Percentiles rank a stretch among this genome's conserved stretches.
phyloP scores from a whole-genome alignment of 2,888 invertebrate genomes.

The Yponomeuta malinellus region DNA sequence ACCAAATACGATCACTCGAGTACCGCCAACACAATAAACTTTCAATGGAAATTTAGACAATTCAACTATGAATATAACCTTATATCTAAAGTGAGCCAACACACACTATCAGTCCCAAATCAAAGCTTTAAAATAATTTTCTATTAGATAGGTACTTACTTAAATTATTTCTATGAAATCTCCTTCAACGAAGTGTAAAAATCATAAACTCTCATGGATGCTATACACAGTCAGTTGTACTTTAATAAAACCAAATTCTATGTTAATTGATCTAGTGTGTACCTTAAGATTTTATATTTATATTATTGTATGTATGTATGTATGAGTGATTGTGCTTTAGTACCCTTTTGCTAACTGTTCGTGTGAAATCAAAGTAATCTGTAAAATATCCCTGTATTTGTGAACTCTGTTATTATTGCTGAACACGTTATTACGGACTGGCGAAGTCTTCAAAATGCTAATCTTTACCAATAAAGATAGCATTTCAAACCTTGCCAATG shows the following conservation, averaged over 20 bases:
- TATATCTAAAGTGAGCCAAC: slow-evolving; percentile 58
- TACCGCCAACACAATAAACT: slow-evolving; percentile 46
- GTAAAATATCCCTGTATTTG: slow-evolving; percentile 73
- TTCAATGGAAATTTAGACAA: slow-evolving; percentile 31
- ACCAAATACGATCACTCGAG: slow-evolving; percentile 27
- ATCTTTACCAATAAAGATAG: slow-evolving; percentile 2
- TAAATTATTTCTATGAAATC: slow-evolving; percentile 11
- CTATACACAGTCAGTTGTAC: not conserved
- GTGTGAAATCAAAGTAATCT: slow-evolving; percentile 39
- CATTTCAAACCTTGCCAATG: slow-evolving; percentile 35
- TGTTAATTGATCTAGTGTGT: not conserved
- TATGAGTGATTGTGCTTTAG: not conserved
- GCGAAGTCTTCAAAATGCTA: slow-evolving; percentile 48
- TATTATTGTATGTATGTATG: not conserved
- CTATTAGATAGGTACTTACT: not conserved
- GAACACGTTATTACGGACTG: slow-evolving; percentile 51
- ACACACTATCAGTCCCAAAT: slow-evolving; percentile 68
- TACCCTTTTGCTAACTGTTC: not conserved
- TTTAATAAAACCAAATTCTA: not conserved
- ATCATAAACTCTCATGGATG: not conserved
- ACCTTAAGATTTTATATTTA: not conserved
- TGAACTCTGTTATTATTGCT: slow-evolving; percentile 66
- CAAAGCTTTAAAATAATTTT: slow-evolving; percentile 60
- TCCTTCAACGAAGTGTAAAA: too few species aligned
- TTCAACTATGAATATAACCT: slow-evolving; percentile 33